phyloP scores from a whole-genome alignment of 2,113 vertebrate genomes.

The Coptodon rendalli region DNA sequence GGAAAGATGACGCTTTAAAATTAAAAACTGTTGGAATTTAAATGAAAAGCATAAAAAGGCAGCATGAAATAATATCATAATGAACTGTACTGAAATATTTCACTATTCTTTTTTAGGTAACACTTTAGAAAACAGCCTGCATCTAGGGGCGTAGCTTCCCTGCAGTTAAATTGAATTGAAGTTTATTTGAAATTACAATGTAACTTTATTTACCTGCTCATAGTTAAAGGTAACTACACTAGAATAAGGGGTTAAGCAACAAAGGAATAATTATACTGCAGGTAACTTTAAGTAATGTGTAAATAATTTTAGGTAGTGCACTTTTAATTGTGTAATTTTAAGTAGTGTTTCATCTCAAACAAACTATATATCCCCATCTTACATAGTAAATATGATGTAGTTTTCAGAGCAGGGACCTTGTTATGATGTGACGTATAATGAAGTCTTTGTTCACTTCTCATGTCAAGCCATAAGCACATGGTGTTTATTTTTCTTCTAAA shows the following conservation, averaged over 20 bases:
- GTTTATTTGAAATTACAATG: background rate
- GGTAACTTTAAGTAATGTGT: background rate
- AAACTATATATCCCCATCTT: background rate
- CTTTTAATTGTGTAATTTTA: background rate
- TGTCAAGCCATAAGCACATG: background rate
- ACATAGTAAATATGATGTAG: background rate
- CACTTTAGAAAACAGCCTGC: background rate
- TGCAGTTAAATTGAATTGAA: background rate
- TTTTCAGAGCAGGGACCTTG: background rate
- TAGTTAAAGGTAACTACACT: background rate
- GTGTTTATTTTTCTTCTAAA: background rate
- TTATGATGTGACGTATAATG: background rate
- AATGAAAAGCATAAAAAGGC: background rate
- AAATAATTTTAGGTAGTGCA: background rate
- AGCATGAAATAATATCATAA: background rate
- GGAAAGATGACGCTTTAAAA: background rate
- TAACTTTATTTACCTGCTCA: background rate
- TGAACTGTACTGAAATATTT: background rate
- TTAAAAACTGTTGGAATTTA: background rate
- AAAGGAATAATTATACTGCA: background rate
- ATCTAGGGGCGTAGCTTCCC: background rate
- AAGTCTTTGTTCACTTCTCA: background rate
- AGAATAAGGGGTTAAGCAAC: background rate
- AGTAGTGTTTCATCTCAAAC: background rate
- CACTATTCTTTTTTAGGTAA: background rate